Base-by-base conservation (phyloP, 2,797 vertebrate species). In the Geotrypetes seraphini region DNA sequence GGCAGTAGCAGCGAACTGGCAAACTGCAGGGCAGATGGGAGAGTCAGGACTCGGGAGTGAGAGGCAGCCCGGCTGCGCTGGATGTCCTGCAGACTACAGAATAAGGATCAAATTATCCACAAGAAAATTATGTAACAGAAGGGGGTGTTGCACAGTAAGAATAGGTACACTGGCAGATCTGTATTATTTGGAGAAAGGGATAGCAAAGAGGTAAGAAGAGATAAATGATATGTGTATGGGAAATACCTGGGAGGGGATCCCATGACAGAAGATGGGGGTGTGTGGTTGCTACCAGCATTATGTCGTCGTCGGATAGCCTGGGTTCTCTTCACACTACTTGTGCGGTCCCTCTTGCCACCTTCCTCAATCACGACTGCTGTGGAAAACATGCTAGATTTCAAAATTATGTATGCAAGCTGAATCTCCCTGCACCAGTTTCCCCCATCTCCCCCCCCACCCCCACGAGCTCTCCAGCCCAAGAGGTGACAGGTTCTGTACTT, bases 271-370 rank as follows among this genome's bases (percentile, higher is more conserved):
- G 89, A 87, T 0, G 90, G 90, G 0, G 90, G 90, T 1, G 90
- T 92, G 25, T 90, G 90, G 66, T 92, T 94, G 70, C 88, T 92
- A 42, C 90, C 90, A 0, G 90, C 90, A 5, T 92, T 91, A 62
- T 92, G 90, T 36, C 90, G 76, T 42, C 90, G 74, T 41, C 89
- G 83, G 54, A 92, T 91, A 8, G 90, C 90, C 68, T 91, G 89
- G 12, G 85, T 80, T 39, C 89, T 84, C 68, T 89, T 85, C 12
- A 92, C 81, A 3, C 60, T 90, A 74, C 84, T 88, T 1, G 84
- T 69, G 2, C 79, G 72, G 40, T 91, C 88, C 1, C 79, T 71
- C 50, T 89, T 89, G 33, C 48, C 27, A 0, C 50, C 65, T 8
- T 74, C 81, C 18, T 89, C 85, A 18, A 83, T 83, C n/a, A 69